These are phyloP conservation scores for Avahi laniger DNA, from an alignment of 2,797 vertebrate species.

Conservation along the genomic window DNA sequence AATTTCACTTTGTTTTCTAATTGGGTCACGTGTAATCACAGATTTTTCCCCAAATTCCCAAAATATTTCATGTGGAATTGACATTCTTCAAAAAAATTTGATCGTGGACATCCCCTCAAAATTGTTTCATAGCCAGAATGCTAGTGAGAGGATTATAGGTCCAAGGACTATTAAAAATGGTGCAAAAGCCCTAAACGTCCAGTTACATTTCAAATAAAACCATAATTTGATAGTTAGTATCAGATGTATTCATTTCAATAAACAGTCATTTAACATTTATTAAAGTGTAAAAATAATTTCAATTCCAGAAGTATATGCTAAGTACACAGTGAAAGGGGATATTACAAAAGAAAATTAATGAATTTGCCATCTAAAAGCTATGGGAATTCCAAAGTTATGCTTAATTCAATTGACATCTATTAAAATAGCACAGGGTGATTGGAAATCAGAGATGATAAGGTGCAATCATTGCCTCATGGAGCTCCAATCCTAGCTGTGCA, in stretches of 20 bases:
- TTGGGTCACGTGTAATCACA: background rate
- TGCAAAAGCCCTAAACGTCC: background rate
- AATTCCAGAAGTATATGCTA: background rate
- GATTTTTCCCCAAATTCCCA: constrained; percentile 18
- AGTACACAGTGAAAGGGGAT: background rate
- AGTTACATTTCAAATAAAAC: constrained; percentile 34
- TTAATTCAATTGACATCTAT: constrained; percentile 29
- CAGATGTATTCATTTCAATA: constrained; percentile 7
- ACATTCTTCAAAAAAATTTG: background rate
- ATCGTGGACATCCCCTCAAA: constrained; percentile 31
- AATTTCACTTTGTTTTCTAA: constrained; percentile 36
- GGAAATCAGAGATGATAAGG: background rate
- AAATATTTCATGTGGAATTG: constrained; percentile 30
- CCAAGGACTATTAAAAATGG: background rate
- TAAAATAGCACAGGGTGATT: background rate
- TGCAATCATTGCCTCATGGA: background rate
- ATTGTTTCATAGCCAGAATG: constrained; percentile 18
- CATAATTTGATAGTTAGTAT: background rate
- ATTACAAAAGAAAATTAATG: background rate
- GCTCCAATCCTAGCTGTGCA: background rate
- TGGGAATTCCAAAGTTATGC: background rate
- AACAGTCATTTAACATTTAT: constrained; percentile 17
- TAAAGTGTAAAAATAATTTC: constrained; percentile 20
- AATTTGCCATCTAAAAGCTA: constrained; percentile 41
- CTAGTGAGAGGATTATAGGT: background rate